These are phyloP conservation scores for Steinernema feltiae DNA, from an alignment of 1,140 invertebrate species.

Conservation along the genomic window DNA sequence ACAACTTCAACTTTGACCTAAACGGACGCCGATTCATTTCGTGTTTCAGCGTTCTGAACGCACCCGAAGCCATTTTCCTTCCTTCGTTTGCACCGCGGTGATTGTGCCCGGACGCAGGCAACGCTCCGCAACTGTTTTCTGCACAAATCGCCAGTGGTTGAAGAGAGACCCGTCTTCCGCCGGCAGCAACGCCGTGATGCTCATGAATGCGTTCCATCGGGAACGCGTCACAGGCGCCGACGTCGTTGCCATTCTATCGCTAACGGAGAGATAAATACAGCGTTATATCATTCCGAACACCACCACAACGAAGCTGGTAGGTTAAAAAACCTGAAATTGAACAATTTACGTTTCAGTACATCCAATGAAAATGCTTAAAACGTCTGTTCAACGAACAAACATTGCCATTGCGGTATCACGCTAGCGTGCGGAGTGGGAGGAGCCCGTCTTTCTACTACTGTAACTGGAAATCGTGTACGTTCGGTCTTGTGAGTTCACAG, in stretches of 20 bases:
- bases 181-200: background rate
- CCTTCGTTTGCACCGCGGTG: background rate
- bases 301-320: background rate
- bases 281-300: background rate
- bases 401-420: background rate
- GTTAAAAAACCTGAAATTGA: background rate
- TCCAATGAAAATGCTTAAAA: background rate
- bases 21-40: background rate
- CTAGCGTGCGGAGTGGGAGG: background rate
- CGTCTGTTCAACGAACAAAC: background rate
- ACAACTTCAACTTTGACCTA: conserved; percentile 6
- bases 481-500: background rate
- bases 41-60: background rate
- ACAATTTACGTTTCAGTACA: background rate
- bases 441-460: background rate
- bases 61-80: background rate
- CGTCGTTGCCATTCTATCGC: background rate
- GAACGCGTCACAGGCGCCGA: background rate
- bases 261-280: background rate
- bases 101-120: background rate
- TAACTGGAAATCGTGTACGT: background rate
- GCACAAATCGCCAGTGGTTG: background rate
- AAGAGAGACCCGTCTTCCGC: background rate
- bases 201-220: background rate
- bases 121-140: background rate